Evolutionary conservation across 2,797 vertebrate genomes (phyloP).

Genomic region (Poeciliopsis turneri): DNA sequence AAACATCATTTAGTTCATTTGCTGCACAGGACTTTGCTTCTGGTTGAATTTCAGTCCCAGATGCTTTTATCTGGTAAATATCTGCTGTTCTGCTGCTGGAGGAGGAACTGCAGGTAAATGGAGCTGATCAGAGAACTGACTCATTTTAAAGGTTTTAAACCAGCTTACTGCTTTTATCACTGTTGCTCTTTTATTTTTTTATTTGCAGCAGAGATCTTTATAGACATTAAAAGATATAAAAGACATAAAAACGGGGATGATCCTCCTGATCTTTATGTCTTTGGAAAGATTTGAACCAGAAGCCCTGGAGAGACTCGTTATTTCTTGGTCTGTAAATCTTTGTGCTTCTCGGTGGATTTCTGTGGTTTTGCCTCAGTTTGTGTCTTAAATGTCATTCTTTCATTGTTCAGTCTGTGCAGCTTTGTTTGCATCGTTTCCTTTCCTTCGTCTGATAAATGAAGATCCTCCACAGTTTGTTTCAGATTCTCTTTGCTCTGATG

Average conservation of each 20-base stretch:
- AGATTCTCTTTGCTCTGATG: background rate
- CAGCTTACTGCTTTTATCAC: background rate
- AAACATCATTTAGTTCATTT: background rate
- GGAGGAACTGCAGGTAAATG: background rate
- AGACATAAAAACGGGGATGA: background rate
- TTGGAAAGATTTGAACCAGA: background rate
- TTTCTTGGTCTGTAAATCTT: background rate
- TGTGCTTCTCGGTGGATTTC: background rate
- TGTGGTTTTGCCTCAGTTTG: background rate
- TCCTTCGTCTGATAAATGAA: background rate
- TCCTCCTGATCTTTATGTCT: background rate
- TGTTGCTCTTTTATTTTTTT: background rate
- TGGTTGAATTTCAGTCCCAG: background rate
- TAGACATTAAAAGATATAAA: background rate
- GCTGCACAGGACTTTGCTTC: background rate
- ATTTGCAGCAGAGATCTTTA: background rate
- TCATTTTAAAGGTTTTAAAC: background rate
- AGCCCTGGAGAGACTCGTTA: background rate
- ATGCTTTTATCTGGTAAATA: background rate
- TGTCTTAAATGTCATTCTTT: background rate
- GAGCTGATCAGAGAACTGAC: background rate
- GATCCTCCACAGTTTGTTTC: background rate
- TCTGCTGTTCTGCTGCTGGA: background rate
- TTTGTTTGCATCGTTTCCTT: background rate
- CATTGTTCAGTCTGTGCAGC: background rate